Evolutionary conservation across 2,888 invertebrate species (phyloP).

Genomic region (Trissonchulus latispiculum): DNA sequence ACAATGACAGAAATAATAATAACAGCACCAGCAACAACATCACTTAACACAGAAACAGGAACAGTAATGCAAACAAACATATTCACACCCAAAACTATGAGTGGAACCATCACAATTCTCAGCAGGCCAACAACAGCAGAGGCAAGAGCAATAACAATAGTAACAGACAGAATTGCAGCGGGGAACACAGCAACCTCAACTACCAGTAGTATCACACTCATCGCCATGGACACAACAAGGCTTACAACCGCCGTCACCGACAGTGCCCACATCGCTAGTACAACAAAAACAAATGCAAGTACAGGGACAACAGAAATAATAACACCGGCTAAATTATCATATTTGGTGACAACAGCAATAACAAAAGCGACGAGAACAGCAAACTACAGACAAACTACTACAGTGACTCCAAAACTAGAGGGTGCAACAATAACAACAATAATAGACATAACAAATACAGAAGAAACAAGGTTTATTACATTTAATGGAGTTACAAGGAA

Average conservation of each 20-base stretch:
- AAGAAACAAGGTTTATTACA: background rate
- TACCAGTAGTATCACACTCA: background rate
- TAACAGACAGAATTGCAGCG: background rate
- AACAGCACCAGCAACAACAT: background rate
- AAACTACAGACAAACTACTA: no score
- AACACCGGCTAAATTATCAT: no score
- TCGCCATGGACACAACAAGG: no score
- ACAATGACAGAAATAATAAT: background rate
- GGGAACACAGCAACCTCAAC: background rate
- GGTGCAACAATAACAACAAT: background rate
- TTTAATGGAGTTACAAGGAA: background rate
- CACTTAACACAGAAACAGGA: background rate
- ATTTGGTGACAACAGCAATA: no score
- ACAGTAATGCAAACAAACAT: background rate
- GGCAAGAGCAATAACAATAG: background rate
- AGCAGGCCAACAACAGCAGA: background rate
- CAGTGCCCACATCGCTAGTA: no score
- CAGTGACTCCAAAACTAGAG: no score
- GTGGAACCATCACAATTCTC: background rate
- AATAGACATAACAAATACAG: background rate
- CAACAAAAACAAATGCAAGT: background rate
- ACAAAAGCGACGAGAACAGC: no score
- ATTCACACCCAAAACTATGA: background rate
- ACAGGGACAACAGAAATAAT: background rate
- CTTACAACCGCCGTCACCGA: no score